Conservation (phyloP, 2,113 vertebrate species). For the Melanerpes aurifrons region DNA sequence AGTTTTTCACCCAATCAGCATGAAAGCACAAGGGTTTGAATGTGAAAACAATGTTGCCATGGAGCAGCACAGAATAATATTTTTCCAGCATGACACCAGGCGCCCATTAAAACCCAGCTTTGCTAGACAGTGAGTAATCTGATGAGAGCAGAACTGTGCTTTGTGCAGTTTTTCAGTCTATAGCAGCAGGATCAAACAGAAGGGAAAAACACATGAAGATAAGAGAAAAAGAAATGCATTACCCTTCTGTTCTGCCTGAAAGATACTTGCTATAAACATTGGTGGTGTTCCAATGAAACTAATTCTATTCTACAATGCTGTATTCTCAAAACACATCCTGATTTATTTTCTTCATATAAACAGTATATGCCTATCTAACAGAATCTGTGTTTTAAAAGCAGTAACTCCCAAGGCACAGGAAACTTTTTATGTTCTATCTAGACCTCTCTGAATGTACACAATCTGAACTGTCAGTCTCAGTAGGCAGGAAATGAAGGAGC, state of each 20-base stretch:
- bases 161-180: not conserved
- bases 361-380: not conserved
- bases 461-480: not conserved
- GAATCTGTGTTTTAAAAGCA: not conserved
- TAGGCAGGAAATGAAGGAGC: not conserved
- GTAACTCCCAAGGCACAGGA: not conserved
- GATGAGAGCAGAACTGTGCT: not conserved
- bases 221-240: not conserved
- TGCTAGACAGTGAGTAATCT: not conserved
- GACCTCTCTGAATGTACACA: not conserved
- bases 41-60: not conserved
- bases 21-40: not conserved
- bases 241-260: not conserved
- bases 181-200: not conserved
- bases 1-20: not conserved
- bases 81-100: not conserved
- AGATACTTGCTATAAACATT: conserved; percentile 12
- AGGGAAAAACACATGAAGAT: not conserved
- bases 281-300: conserved; percentile 17
- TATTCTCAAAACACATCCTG: not conserved
- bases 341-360: conserved; percentile 13
- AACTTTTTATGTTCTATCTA: not conserved
- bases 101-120: not conserved
- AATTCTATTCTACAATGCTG: not conserved
- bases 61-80: not conserved